phyloP scores from a whole-genome alignment of 2,113 vertebrate species.

The Illadopsis cleaveri region DNA sequence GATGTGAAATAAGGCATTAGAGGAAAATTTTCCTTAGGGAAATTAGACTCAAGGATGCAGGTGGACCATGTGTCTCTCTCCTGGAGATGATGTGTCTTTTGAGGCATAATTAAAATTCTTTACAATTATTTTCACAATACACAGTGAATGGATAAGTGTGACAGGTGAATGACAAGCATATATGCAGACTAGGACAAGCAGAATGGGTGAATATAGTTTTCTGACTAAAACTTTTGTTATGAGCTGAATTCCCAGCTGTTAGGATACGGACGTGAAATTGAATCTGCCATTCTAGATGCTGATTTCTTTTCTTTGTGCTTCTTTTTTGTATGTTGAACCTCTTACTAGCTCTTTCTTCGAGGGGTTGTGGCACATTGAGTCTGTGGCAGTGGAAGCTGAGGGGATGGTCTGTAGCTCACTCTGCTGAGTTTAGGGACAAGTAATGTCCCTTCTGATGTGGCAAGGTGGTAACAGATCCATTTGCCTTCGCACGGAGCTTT shows the following conservation, averaged over 20 bases:
- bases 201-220: neutral
- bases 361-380: neutral
- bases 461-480: no score
- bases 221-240: neutral
- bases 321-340: neutral
- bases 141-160: neutral
- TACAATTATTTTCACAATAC: neutral
- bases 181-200: neutral
- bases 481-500: neutral
- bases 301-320: neutral
- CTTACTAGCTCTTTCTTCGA: neutral
- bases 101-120: conserved; percentile 50
- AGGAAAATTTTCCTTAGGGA: conserved; percentile 63
- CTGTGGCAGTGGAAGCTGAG: neutral
- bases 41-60: conserved; percentile 32
- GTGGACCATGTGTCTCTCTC: neutral
- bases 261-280: neutral
- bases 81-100: conserved; percentile 14
- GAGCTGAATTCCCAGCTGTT: neutral
- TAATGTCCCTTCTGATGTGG: neutral
- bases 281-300: neutral
- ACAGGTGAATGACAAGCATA: conserved; percentile 37
- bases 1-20: neutral
- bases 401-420: neutral
- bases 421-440: neutral